A percentile compares a stretch with the other conserved stretches of the same genome.
phyloP scores from a whole-genome alignment of 2,797 vertebrate genomes.

The Octomys mimax region DNA sequence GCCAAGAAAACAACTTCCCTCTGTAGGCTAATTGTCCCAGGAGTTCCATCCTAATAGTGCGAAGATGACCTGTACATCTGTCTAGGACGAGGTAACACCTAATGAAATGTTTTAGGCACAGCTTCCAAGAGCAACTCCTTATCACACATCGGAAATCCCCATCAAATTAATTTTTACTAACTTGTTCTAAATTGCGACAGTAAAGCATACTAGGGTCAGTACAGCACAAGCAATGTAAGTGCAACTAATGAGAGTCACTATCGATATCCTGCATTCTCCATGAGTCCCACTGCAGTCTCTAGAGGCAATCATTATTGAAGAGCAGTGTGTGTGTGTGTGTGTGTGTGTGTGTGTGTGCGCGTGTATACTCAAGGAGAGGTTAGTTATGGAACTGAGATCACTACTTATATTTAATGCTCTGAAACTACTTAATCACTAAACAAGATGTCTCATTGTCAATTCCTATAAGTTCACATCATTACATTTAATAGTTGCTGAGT shows the following conservation, averaged over 20 bases:
- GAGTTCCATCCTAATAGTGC: background rate
- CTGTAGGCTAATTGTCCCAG: background rate
- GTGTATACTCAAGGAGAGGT: background rate
- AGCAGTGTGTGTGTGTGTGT: background rate
- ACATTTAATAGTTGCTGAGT: background rate
- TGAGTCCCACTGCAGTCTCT: background rate
- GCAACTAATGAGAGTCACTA: background rate
- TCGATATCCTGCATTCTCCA: rapidly evolving
- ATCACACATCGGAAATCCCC: background rate
- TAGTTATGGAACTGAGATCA: background rate
- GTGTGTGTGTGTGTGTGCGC: background rate
- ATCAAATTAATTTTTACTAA: background rate
- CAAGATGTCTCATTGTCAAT: background rate
- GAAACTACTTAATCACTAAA: background rate
- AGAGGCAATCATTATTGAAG: background rate
- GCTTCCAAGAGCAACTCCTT: background rate
- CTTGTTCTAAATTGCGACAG: background rate
- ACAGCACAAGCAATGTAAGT: background rate
- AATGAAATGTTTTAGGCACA: background rate
- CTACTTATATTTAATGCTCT: background rate
- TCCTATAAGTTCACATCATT: background rate
- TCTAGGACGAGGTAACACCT: background rate
- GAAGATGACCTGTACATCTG: background rate
- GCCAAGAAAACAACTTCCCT: background rate
- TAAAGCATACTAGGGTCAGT: no score